Conservation (phyloP, 37 sponge, comb jelly and placozoan genomes). For the Tethya wilhelma region DNA sequence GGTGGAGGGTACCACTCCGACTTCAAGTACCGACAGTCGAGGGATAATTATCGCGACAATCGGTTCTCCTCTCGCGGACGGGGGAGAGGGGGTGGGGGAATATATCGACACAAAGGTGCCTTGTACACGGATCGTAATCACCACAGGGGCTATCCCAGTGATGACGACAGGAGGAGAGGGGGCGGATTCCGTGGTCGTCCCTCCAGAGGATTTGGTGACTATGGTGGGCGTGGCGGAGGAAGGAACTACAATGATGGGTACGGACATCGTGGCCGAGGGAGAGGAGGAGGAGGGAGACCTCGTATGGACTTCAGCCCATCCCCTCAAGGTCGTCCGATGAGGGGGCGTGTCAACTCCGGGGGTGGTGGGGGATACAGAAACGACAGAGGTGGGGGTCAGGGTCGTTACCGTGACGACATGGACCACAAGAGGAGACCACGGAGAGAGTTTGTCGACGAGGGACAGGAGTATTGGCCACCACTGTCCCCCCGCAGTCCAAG, state of each 20-base stretch:
- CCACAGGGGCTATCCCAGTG: not conserved
- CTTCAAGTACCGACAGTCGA: not conserved
- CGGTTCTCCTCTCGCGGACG: not conserved
- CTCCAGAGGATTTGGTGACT: not conserved
- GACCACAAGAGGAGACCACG: not conserved
- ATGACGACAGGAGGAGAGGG: slow-evolving; percentile 23
- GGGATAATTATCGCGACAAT: not conserved
- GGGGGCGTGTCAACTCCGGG: no score
- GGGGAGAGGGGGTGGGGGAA: not conserved
- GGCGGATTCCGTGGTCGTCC: no score
- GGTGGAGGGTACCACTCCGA: slow-evolving; percentile 7
- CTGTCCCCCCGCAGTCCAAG: no score
- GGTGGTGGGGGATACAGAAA: slow-evolving; percentile 13
- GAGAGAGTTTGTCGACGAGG: not conserved
- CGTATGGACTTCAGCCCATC: no score
- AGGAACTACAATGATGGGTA: not conserved
- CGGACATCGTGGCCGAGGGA: not conserved
- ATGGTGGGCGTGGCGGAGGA: slow-evolving; percentile 17
- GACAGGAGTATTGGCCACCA: no score
- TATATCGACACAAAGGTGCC: not conserved
- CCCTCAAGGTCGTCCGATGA: no score
- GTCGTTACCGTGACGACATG: not conserved
- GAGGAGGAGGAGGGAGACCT: slow-evolving; percentile 17
- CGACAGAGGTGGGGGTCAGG: not conserved
- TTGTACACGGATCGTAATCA: not conserved